These are phyloP conservation scores for Diarsia dahlii DNA, from an alignment of 2,888 invertebrate species.

Conservation along the genomic window DNA sequence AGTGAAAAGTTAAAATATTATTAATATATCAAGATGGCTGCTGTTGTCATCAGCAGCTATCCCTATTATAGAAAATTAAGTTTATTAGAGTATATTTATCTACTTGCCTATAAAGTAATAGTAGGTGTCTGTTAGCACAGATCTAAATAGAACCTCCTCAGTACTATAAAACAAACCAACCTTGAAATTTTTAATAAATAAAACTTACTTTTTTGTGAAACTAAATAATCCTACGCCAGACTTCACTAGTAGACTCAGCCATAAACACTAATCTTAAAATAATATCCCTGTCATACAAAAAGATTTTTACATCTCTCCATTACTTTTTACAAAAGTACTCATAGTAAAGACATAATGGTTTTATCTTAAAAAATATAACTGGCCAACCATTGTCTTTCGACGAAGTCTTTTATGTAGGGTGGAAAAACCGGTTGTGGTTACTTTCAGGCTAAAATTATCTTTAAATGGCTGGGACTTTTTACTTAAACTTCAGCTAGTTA, in stretches of 20 bases:
- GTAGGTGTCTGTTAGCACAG: no score
- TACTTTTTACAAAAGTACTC: slow-evolving; percentile 54
- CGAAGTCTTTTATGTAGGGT: slow-evolving; percentile 42
- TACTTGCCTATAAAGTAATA: no score
- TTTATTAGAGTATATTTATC: no score
- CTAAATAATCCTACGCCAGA: not conserved
- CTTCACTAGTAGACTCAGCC: not conserved
- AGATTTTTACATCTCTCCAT: slow-evolving; percentile 58
- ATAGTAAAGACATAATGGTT: slow-evolving; percentile 57
- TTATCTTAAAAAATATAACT: slow-evolving; percentile 63
- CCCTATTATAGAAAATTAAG: no score
- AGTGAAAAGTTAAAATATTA: no score
- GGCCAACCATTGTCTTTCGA: slow-evolving; percentile 49
- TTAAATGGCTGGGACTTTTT: not conserved
- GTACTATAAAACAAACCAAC: no score
- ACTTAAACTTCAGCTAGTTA: not conserved
- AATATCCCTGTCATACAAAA: slow-evolving; percentile 45
- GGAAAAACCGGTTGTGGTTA: slow-evolving; percentile 13
- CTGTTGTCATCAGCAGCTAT: no score
- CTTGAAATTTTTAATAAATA: not conserved
- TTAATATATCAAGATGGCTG: no score
- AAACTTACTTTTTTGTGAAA: not conserved
- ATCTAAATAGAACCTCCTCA: no score
- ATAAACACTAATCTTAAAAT: slow-evolving; percentile 55
- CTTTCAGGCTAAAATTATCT: slow-evolving; percentile 5